Evolutionary conservation across 2,113 vertebrate species (phyloP), one percentile per base, ranked within the genome.

Genomic region (Etheostoma cragini): DNA sequence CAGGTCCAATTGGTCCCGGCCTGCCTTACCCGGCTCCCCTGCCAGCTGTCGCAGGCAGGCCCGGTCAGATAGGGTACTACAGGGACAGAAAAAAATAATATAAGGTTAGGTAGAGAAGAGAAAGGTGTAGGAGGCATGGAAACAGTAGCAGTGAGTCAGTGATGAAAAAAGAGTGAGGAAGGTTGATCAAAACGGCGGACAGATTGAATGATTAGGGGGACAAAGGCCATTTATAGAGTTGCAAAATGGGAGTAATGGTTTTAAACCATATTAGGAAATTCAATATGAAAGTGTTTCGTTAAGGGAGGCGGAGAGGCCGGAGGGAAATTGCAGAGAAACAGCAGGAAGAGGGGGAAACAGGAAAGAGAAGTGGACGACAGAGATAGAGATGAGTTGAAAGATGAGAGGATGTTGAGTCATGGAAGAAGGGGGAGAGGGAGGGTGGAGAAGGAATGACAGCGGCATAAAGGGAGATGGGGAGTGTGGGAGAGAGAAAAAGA

Each of bases 41-140:
- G 50, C 67, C 54, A 91, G 94, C 68, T 96, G 95, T 82, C 97
- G 94, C 82, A 99, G 93, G 92, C 96, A 97, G 77, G 97, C 97
- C 70, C 97, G 95, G 86, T 99, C 98, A 12, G 98, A 99, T 61
- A 99, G 93, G 61, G 94, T 95, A 87, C 98, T 99, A 70, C 11
- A 26, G 0, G 19, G 22, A 14, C 0, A 6, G 6, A 4, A 30
- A 54, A 50, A 33, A 30, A 42, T 30, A 3, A 30, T 30, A 30
- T 30, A 42, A 15, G 5, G 50, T 67, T 2, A 49, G 16, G 19
- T 1, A 3, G 38, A 38, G 26, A 26, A n/a, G 22, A 52, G 3
- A 58, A 45, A 17, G 12, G 21, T 42, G 13, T 12, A 10, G 10
- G 47, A 62, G 60, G 21, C 72, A 67, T 52, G 65, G 53, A 8